phyloP scores from a whole-genome alignment of 2,888 invertebrate genomes.

The Drosophila limbata region DNA sequence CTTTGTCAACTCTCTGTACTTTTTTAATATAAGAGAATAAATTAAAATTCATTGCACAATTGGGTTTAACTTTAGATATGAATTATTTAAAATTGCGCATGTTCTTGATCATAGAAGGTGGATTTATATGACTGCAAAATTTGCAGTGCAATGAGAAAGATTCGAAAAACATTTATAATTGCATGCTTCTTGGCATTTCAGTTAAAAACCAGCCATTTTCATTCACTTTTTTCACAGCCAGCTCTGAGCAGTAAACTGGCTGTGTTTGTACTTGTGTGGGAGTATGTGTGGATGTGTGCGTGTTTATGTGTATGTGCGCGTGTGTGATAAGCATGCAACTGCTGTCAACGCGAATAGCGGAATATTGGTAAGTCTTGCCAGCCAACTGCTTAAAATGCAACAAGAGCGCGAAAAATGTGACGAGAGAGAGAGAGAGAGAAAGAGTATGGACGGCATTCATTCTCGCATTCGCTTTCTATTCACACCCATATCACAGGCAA shows the following conservation, averaged over 20 bases:
- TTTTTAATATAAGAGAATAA: too few species aligned
- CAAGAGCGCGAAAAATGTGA: constrained; percentile 48
- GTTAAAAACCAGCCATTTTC: not conserved
- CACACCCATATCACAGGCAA: constrained; percentile 7
- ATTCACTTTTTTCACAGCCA: not conserved
- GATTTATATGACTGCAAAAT: not conserved
- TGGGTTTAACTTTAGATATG: too few species aligned
- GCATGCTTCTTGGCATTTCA: not conserved
- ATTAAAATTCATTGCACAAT: too few species aligned
- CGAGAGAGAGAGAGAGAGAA: too few species aligned
- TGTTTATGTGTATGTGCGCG: constrained; percentile 17
- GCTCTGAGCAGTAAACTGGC: not conserved
- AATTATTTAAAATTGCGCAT: not conserved
- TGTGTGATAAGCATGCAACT: constrained; percentile 63
- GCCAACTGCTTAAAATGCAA: constrained; percentile 75
- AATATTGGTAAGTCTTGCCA: constrained; percentile 38
- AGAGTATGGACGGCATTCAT: constrained; percentile 3
- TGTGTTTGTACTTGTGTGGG: not conserved
- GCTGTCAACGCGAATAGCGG: constrained; percentile 73
- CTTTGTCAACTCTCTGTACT: too few species aligned
- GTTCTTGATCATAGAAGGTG: not conserved
- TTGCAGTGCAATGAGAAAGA: not conserved
- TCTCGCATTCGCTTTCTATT: constrained; percentile 12
- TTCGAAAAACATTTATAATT: not conserved
- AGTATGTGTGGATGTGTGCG: not conserved